Evolutionary conservation across 2,113 vertebrate genomes (phyloP).

Genomic region (human): GRCh38 chr13:79353001-79353500

Average conservation of each 20-base stretch:
- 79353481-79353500: conserved; percentile 38
- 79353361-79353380: neutral
- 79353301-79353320: conserved; percentile 48
- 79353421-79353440: conserved; percentile 40
- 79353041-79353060: conserved; percentile 71
- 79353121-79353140: conserved; percentile 80
- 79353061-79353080: conserved; percentile 66
- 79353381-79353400: conserved; percentile 49
- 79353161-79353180: conserved; percentile 88
- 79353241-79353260: conserved; percentile 73
- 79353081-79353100: conserved; percentile 76
- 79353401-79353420: conserved; percentile 33
- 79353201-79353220: conserved; percentile 93
- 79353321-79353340: conserved; percentile 28
- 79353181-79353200: conserved; percentile 93
- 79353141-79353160: conserved; percentile 91
- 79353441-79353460: conserved; percentile 16
- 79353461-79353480: conserved; percentile 8
- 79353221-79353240: conserved; percentile 86
- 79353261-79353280: conserved; percentile 56
- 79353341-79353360: conserved; percentile 33
- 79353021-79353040: conserved; percentile 56
- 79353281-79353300: conserved; percentile 76
- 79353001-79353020: conserved; percentile 70
- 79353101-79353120: conserved; percentile 79